Percentiles rank a stretch among this genome's conserved stretches.
Evolutionary conservation across 2,888 invertebrate genomes (phyloP).

Genomic region (Rhorus exstirpatorius): DNA sequence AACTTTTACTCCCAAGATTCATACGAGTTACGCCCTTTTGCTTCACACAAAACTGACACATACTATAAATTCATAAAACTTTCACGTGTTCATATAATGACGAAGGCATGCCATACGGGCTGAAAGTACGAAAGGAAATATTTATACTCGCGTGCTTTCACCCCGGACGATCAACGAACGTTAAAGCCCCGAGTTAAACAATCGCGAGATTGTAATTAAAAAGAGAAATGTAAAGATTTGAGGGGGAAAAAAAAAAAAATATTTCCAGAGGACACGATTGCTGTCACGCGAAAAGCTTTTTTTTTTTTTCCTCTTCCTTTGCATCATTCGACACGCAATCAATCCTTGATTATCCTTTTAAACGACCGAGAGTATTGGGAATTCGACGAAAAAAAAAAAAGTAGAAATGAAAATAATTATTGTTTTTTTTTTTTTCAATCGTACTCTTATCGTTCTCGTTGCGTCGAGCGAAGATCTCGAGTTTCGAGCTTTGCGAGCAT

Average conservation of each 20-base stretch:
- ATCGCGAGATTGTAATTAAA: slow-evolving; percentile 9
- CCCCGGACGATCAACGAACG: neutral
- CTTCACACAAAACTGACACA: neutral
- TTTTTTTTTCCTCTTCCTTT: too few relatives aligned
- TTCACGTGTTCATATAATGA: too few relatives aligned
- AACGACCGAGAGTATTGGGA: slow-evolving; percentile 29
- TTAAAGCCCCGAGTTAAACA: neutral
- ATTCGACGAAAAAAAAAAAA: neutral
- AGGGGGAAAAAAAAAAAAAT: neutral
- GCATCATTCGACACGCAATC: slow-evolving; percentile 17
- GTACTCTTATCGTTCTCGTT: slow-evolving; percentile 20
- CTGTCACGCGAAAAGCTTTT: slow-evolving; percentile 6
- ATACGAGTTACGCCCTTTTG: neutral
- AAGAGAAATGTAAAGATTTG: neutral
- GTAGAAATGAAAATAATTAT: neutral
- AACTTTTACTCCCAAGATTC: neutral
- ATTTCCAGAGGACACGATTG: neutral
- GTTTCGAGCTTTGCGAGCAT: slow-evolving; percentile 8
- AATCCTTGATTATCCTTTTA: slow-evolving; percentile 48
- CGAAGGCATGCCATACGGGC: too few relatives aligned
- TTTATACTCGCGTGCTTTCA: slow-evolving; percentile 12
- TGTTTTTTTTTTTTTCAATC: neutral
- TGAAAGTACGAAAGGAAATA: neutral
- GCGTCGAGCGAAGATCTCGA: slow-evolving; percentile 38
- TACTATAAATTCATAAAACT: too few relatives aligned